phyloP scores from a whole-genome alignment of 2,113 vertebrate genomes.

The Tricholaema leucomelas region DNA sequence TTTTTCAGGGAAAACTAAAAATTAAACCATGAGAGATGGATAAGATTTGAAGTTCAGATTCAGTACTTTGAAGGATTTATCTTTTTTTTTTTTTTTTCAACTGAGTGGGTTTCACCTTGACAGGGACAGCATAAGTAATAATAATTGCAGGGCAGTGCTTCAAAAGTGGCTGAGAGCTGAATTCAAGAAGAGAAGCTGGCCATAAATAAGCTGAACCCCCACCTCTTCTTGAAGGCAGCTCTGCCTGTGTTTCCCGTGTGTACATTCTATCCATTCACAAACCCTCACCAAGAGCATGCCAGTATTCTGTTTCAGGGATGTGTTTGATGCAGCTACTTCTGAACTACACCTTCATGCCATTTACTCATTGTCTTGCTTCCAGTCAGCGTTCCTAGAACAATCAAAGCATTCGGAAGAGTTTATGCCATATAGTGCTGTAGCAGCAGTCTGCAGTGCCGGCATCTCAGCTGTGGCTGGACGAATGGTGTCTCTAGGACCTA shows the following conservation, averaged over 20 bases:
- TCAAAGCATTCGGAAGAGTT: neutral
- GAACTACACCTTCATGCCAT: neutral
- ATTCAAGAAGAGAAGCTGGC: neutral
- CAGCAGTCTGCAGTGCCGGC: neutral
- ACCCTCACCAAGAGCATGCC: rapidly evolving
- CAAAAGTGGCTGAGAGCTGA: neutral
- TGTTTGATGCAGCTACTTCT: neutral
- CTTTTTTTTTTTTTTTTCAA: neutral
- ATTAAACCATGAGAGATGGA: neutral
- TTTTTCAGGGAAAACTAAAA: neutral
- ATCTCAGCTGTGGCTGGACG: neutral
- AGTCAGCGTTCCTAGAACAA: neutral
- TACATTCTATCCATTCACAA: neutral
- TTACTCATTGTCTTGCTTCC: neutral
- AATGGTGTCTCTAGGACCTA: neutral
- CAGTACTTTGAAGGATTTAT: neutral
- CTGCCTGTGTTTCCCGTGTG: neutral
- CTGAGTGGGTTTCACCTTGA: neutral
- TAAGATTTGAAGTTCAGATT: neutral
- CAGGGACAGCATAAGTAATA: neutral
- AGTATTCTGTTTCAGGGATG: neutral
- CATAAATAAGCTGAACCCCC: neutral
- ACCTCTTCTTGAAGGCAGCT: neutral
- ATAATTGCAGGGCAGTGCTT: neutral
- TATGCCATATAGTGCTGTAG: neutral